Base-by-base conservation (phyloP, 35 echinoderm and acorn worm genomes). In the Patiria miniata region DNA sequence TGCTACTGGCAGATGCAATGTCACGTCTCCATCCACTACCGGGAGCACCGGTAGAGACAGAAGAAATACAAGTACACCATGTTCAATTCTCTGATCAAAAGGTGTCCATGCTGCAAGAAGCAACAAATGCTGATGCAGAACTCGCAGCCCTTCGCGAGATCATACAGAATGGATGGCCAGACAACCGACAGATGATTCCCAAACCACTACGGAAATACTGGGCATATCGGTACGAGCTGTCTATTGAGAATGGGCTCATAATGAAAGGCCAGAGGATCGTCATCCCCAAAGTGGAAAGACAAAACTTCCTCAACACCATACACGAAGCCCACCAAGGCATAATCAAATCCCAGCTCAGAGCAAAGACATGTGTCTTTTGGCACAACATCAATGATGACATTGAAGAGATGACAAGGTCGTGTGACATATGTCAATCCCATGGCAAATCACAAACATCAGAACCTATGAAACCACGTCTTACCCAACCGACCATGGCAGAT, bases 241-340 rank as follows among this genome's bases (percentile, higher is more conserved):
- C 87, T 30, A 60, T 83, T 17, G 87, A 89, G 29, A 37, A 89
- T 53, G 80, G 80, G 19, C 3, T 52, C 8, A 14, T 82, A 32
- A 17, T 82, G 1, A 82, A 83, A 29, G 78, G 87, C 22, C 6
- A 22, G 16, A 65, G 79, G 33, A 77, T 90, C 2, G 50, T 84
- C 59, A 83, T 83, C 22, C 89, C 89, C 2, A 32, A 77, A 57
- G 21, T 4, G 39, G 8, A 78, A 23, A 61, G 61, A 17, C 14
- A 10, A 39, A 69, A 85, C 4, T 39, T 78, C 4, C n/a, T 91
- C 28, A 29, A 30, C 30, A 91, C 84, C 29, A n/a, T 91, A 1
- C 82, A 91, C 44, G 89, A 91, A 28, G 81, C 40, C 9, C 89
- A 91, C 29, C 89, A 91, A 77, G 88, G 80, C 12, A 52, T 86